A percentile compares a stretch with the other conserved stretches of the same genome.
These are phyloP conservation scores for Phoenoteleia sp. DNA, from an alignment of 2,888 invertebrate species.

Conservation along the genomic window DNA sequence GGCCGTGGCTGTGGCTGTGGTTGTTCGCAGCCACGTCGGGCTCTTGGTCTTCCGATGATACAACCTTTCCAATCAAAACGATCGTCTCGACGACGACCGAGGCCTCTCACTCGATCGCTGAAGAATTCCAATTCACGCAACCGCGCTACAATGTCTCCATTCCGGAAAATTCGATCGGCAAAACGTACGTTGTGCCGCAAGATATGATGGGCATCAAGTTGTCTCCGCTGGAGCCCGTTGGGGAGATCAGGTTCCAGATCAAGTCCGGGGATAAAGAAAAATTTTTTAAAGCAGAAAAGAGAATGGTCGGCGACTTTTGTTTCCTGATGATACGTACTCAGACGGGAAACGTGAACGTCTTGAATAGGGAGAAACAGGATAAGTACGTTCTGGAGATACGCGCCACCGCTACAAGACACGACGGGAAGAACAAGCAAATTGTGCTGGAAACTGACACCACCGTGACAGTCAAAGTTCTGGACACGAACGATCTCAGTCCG, in stretches of 20 bases:
- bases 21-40: conserved; percentile 82
- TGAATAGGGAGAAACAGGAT: conserved; percentile 97
- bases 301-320: conserved; percentile 97
- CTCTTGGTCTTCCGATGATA: conserved; percentile 74
- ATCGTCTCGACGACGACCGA: conserved; percentile 53
- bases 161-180: conserved; percentile 96
- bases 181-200: conserved; percentile 93
- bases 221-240: conserved; percentile 79
- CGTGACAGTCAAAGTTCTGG: conserved; percentile 92
- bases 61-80: conserved; percentile 50
- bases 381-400: conserved; percentile 93
- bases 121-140: conserved; percentile 91
- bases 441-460: conserved; percentile 91
- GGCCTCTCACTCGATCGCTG: conserved; percentile 31
- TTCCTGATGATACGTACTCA: conserved; percentile 96
- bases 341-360: conserved; percentile 94
- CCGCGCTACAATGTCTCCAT: conserved; percentile 95
- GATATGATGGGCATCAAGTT: conserved; percentile 93
- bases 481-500: conserved; percentile 97
- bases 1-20: conserved; percentile 85
- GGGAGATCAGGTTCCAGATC: conserved; percentile 92
- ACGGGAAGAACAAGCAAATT: conserved; percentile 87
- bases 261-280: conserved; percentile 95
- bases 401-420: conserved; percentile 89
- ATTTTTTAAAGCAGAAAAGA: conserved; percentile 97